Evolutionary conservation across 2,888 invertebrate genomes (phyloP).

Genomic region (Melolontha melolontha): DNA sequence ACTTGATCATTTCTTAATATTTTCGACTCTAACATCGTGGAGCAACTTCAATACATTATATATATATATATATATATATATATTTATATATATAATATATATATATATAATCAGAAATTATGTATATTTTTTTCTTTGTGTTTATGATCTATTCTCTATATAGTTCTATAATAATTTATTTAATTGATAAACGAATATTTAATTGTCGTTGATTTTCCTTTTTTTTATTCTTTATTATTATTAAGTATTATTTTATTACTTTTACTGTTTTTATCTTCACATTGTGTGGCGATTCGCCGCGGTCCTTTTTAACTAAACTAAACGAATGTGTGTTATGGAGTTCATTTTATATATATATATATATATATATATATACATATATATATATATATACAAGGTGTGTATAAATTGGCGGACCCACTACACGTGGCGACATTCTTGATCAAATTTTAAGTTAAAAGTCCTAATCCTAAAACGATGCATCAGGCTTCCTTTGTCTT

Average conservation of each 20-base stretch:
- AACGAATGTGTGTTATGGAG: constrained; percentile 12
- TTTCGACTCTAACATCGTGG: too few relatives aligned
- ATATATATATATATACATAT: too few relatives aligned
- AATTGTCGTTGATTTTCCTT: constrained; percentile 18
- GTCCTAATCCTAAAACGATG: too few relatives aligned
- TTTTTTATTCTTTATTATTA: constrained; percentile 14
- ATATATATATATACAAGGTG: too few relatives aligned
- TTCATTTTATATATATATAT: too few relatives aligned
- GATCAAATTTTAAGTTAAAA: too few relatives aligned
- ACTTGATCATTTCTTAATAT: too few relatives aligned
- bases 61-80: too few relatives aligned
- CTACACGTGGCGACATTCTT: too few relatives aligned
- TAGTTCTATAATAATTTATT: constrained; percentile 27
- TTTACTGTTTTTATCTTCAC: constrained; percentile 10
- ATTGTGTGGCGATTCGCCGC: constrained; percentile 32
- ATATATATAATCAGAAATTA: constrained; percentile 21
- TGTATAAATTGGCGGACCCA: too few relatives aligned
- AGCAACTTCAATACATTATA: too few relatives aligned
- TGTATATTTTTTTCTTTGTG: constrained; percentile 8
- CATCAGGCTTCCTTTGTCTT: too few relatives aligned
- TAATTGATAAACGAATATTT: constrained; percentile 25
- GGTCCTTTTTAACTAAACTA: constrained; percentile 8
- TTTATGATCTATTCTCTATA: constrained; percentile 21
- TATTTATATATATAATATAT: constrained; percentile 22
- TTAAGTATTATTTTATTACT: constrained; percentile 3